A percentile compares a stretch with the other conserved stretches of the same genome.
phyloP scores from a whole-genome alignment of 2,113 vertebrate species.

The Hippocampus barbouri region DNA sequence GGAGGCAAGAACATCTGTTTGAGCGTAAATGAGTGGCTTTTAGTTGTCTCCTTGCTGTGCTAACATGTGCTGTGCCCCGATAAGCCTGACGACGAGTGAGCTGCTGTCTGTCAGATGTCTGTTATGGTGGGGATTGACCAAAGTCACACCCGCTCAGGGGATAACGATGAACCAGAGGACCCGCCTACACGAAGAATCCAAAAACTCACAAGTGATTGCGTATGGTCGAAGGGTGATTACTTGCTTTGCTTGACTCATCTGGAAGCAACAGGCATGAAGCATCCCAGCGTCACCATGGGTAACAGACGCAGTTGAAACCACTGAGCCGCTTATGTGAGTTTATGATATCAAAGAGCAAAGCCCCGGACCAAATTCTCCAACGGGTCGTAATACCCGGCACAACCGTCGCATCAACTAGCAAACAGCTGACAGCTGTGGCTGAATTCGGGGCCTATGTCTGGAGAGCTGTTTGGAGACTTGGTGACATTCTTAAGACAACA shows the following conservation, averaged over 20 bases:
- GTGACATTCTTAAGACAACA: slow-evolving; percentile 71
- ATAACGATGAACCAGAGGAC: slow-evolving; percentile 40
- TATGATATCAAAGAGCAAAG: slow-evolving; percentile 69
- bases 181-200: slow-evolving; percentile 22
- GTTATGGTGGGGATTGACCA: slow-evolving; percentile 50
- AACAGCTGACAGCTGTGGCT: slow-evolving; percentile 52
- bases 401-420: slow-evolving; percentile 52
- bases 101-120: slow-evolving; percentile 59
- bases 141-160: slow-evolving; percentile 50
- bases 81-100: slow-evolving; percentile 60
- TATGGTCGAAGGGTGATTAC: slow-evolving; percentile 18
- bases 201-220: slow-evolving; percentile 11
- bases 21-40: slow-evolving; percentile 51
- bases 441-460: slow-evolving; percentile 58
- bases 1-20: slow-evolving; percentile 47
- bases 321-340: slow-evolving; percentile 65
- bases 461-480: slow-evolving; percentile 62
- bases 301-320: slow-evolving; percentile 49
- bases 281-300: slow-evolving; percentile 27
- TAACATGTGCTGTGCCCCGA: slow-evolving; percentile 65
- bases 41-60: slow-evolving; percentile 36
- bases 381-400: slow-evolving; percentile 61
- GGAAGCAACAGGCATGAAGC: slow-evolving; percentile 39
- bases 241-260: slow-evolving; percentile 16
- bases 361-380: slow-evolving; percentile 61